Percentiles rank a stretch among this genome's conserved stretches.
Conservation (phyloP, 2,797 vertebrate species). For the Anomalospiza imberbis region DNA sequence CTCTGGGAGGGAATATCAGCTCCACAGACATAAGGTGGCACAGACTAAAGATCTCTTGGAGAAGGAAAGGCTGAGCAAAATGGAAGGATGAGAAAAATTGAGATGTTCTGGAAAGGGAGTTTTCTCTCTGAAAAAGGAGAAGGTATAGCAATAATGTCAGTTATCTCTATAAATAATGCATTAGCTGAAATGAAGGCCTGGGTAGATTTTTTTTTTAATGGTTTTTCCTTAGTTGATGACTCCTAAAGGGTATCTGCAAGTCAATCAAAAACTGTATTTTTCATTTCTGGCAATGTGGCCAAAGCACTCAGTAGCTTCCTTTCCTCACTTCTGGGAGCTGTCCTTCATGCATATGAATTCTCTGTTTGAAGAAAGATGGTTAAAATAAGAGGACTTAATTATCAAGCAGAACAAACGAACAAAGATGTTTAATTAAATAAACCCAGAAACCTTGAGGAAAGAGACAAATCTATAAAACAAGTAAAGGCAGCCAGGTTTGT, state of each 20-base stretch:
- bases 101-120: not conserved
- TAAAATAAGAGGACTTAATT: constrained; percentile 39
- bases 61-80: not conserved
- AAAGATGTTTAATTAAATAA: constrained; percentile 22
- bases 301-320: not conserved
- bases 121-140: not conserved
- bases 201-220: not conserved
- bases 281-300: not conserved
- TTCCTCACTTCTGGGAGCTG: not conserved
- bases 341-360: not conserved
- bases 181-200: not conserved
- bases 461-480: not conserved
- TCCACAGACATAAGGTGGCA: not conserved
- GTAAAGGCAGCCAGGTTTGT: not conserved
- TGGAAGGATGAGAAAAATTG: not conserved
- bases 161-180: not conserved
- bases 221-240: not conserved
- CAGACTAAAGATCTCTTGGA: not conserved
- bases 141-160: not conserved
- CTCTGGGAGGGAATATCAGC: not conserved
- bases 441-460: not conserved
- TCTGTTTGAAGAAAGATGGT: not conserved
- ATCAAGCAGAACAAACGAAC: constrained; percentile 9
- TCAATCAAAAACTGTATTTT: not conserved
- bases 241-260: not conserved